Percentiles rank a stretch among this genome's conserved stretches.
These are phyloP conservation scores for Clarias fuscus DNA, from an alignment of 2,797 vertebrate genomes.

Conservation along the genomic window DNA sequence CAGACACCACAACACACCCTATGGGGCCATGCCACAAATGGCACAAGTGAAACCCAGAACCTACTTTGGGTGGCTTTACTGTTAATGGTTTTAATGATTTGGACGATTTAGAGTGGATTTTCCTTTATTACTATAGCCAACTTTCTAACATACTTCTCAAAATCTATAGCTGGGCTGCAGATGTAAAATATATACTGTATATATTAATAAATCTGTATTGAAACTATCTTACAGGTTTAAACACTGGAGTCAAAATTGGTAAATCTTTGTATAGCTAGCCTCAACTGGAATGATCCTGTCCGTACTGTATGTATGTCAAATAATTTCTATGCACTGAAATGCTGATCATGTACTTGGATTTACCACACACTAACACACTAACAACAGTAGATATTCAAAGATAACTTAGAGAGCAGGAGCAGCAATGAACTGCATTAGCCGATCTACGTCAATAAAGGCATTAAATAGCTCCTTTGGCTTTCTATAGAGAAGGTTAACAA, in stretches of 20 bases:
- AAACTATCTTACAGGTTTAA: neutral
- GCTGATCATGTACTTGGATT: neutral
- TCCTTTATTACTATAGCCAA: neutral
- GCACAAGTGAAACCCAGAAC: too few species aligned
- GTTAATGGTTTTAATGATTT: too few species aligned
- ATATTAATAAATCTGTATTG: too few species aligned
- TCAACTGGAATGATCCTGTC: neutral
- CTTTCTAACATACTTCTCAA: neutral
- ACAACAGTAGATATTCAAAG: neutral
- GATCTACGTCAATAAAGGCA: slow-evolving; percentile 54
- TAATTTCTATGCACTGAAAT: neutral
- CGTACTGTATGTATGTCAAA: neutral
- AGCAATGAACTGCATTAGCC: slow-evolving; percentile 51
- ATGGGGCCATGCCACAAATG: too few species aligned
- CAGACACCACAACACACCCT: too few species aligned
- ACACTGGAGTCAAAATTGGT: neutral
- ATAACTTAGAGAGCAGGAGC: neutral
- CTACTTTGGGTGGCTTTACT: too few species aligned
- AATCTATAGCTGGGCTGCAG: neutral
- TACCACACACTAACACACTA: slow-evolving; percentile 3
- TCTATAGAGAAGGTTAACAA: slow-evolving; percentile 4
- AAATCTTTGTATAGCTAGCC: neutral
- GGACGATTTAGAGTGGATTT: neutral
- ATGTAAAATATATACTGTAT: neutral
- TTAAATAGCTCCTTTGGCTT: slow-evolving; percentile 5